Evolutionary conservation across 2,797 vertebrate genomes (phyloP).

Genomic region (Parotocinclus haroldoi): DNA sequence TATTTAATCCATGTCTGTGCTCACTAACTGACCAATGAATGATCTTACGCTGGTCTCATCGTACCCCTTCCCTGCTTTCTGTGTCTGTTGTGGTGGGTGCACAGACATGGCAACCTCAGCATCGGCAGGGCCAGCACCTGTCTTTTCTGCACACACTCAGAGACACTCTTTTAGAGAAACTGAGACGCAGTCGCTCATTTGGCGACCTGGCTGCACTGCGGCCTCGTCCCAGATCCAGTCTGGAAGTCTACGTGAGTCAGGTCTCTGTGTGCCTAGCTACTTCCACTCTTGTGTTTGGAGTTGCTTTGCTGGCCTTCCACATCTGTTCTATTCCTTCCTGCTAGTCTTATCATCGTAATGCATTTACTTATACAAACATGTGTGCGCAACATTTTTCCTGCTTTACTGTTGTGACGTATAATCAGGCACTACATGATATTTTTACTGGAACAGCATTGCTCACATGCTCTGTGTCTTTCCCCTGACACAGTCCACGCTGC

Average conservation of each 20-base stretch:
- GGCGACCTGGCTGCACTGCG: conserved; percentile 92
- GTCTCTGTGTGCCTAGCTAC: conserved; percentile 36
- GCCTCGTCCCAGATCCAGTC: conserved; percentile 87
- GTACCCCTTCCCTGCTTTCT: conserved; percentile 44
- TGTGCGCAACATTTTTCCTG: too few relatives aligned
- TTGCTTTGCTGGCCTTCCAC: conserved; percentile 23
- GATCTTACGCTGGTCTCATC: conserved; percentile 41
- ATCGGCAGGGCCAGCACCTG: conserved; percentile 81
- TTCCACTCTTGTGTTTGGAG: conserved; percentile 24
- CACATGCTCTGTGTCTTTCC: conserved; percentile 3
- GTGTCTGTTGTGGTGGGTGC: conserved; percentile 45
- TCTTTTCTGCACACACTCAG: conserved; percentile 90
- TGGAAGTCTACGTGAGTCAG: conserved; percentile 96
- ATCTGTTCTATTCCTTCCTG: conserved; percentile 1
- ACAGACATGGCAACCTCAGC: conserved; percentile 85
- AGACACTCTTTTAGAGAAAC: conserved; percentile 92
- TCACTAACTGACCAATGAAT: conserved; percentile 12
- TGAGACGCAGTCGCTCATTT: conserved; percentile 91
- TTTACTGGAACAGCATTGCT: not conserved
- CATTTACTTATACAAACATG: too few relatives aligned
- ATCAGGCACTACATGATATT: too few relatives aligned
- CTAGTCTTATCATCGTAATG: too few relatives aligned
- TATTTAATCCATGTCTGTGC: not conserved
- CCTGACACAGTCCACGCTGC: conserved; percentile 78
- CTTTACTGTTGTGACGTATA: too few relatives aligned